Evolutionary conservation across 2,888 invertebrate species (phyloP), one percentile per base, ranked within the genome.

Genomic region (Hylaea fasciaria): DNA sequence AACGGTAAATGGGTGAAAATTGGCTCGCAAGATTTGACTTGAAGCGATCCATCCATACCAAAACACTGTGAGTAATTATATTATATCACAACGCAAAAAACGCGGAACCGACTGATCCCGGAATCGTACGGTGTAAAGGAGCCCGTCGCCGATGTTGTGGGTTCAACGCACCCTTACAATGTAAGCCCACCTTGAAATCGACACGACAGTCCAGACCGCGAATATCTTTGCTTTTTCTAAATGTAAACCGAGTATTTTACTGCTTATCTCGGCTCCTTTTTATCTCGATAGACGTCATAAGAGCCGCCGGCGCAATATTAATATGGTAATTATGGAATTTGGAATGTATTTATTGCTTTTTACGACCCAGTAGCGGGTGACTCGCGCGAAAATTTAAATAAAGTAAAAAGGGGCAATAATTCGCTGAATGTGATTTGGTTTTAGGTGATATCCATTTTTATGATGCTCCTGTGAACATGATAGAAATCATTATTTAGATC

Each of bases 161-260:
- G 57, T 60, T 61, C 63, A 64, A 41, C 46, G 47, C 13, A 32
- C 50, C 46, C 68, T 68, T 70, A 70, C 60, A 60, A 69, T 72
- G 77, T 78, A 72, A 66, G 41, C 57, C 68, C 66, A 68, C 69
- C 65, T 73, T 72, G 71, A 64, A 73, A 70, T 57, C 53, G 61
- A 70, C 65, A 72, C 72, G 60, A 51, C 63, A 35, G 39, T 64
- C 60, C 60, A 60, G 44, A 49, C 40, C 47, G 62, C 64, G 37
- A 64, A 64, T 55, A 51, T 44, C 50, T 68, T 51, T 52, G 49
- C 65, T 69, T 70, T 70, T 72, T 73, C 55, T 56, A 50, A 55
- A 57, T 52, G 47, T 63, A 66, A 22, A 69, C 65, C 50, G 14
- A 67, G 68, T 65, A 71, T 60, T 63, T 57, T 56, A 49, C 46